Evolutionary conservation across 2,888 invertebrate species (phyloP).

Genomic region (Mythimna impura): DNA sequence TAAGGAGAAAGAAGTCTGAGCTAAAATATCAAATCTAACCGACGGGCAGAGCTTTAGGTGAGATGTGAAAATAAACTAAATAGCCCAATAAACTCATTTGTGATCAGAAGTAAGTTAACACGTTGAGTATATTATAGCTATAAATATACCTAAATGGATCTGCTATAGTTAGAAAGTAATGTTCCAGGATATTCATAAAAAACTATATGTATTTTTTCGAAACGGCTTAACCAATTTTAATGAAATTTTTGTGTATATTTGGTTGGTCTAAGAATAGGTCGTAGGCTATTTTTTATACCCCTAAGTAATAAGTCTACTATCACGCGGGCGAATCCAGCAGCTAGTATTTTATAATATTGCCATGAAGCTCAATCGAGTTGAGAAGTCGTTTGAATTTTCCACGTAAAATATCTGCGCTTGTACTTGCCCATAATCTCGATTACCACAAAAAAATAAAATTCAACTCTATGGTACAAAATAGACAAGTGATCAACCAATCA

Average conservation of each 20-base stretch:
- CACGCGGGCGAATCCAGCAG: too few species aligned
- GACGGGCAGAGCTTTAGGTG: background rate
- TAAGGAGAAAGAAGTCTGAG: background rate
- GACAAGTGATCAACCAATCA: conserved; percentile 70
- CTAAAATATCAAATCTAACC: background rate
- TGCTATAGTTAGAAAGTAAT: too few species aligned
- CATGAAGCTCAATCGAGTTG: background rate
- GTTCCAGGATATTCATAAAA: background rate
- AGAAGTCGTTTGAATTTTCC: conserved; percentile 25
- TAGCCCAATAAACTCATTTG: background rate
- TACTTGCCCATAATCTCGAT: conserved; percentile 38
- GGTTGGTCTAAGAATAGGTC: too few species aligned
- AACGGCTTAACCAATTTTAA: too few species aligned
- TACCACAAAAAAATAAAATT: conserved; percentile 52
- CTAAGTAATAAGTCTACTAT: too few species aligned
- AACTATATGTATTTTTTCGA: background rate
- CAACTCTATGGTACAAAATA: conserved; percentile 66
- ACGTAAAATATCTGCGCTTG: conserved; percentile 14
- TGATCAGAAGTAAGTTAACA: background rate
- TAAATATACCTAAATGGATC: too few species aligned
- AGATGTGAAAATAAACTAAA: background rate
- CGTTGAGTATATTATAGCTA: too few species aligned
- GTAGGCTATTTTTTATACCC: too few species aligned
- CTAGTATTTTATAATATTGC: background rate
- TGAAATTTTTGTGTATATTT: too few species aligned